Evolutionary conservation across 2,113 vertebrate species (phyloP).

Genomic region (Stercorarius parasiticus): DNA sequence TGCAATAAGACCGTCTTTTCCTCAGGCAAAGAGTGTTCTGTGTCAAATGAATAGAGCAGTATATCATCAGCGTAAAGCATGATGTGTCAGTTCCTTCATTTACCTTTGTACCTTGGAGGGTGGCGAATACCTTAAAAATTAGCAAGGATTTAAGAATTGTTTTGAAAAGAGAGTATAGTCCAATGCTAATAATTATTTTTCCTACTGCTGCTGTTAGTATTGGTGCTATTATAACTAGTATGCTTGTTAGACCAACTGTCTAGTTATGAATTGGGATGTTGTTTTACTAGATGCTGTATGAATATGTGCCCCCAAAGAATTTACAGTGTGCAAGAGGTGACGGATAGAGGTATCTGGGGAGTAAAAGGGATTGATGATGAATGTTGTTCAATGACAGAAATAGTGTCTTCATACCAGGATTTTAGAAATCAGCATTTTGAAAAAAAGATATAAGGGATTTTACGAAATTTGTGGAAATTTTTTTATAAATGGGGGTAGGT

Average conservation of each 20-base stretch:
- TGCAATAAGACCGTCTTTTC: conserved; percentile 21
- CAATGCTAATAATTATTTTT: background rate
- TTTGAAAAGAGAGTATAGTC: background rate
- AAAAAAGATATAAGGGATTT: background rate
- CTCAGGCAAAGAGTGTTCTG: conserved; percentile 25
- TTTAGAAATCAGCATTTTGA: background rate
- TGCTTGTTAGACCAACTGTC: background rate
- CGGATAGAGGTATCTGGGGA: background rate
- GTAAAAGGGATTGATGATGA: background rate
- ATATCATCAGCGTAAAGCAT: background rate
- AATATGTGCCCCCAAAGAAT: background rate
- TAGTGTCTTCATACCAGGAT: background rate
- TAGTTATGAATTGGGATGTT: background rate
- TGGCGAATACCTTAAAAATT: background rate
- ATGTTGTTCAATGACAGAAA: background rate
- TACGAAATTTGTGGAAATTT: background rate
- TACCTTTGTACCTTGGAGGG: background rate
- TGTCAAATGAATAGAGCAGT: background rate
- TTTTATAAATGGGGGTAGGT: background rate
- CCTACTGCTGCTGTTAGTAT: background rate
- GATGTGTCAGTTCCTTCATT: background rate
- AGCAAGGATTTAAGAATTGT: background rate
- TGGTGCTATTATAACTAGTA: background rate
- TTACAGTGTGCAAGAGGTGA: background rate
- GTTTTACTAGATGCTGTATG: background rate